phyloP scores from a whole-genome alignment of 2,888 invertebrate species.

The Phytoseiulus persimilis region DNA sequence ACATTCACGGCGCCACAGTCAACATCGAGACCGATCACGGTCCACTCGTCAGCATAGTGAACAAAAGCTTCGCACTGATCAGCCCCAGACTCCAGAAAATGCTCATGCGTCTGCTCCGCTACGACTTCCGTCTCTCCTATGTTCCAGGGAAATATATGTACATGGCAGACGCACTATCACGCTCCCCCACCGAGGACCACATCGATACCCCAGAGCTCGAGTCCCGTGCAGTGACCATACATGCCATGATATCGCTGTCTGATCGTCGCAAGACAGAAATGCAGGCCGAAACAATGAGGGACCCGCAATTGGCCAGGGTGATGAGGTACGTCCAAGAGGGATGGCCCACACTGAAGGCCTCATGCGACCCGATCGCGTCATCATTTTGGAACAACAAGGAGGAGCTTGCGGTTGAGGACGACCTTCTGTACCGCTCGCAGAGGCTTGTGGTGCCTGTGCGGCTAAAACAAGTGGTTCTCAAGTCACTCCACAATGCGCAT shows the following conservation, averaged over 20 bases:
- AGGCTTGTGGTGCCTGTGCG: no score
- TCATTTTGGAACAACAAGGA: neutral
- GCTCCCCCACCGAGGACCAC: constrained; percentile 40
- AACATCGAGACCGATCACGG: constrained; percentile 50
- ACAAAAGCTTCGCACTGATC: constrained; percentile 48
- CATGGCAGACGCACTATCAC: constrained; percentile 45
- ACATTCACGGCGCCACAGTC: constrained; percentile 47
- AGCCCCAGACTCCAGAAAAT: constrained; percentile 49
- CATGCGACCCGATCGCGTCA: neutral
- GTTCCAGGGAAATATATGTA: constrained; percentile 44
- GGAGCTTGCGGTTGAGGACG: neutral
- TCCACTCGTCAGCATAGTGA: constrained; percentile 48
- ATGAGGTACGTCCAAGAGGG: neutral
- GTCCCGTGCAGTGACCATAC: neutral
- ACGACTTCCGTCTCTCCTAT: constrained; percentile 34
- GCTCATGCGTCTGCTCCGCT: constrained; percentile 44
- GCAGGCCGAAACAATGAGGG: neutral
- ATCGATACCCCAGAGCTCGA: neutral
- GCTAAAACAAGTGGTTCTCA: no score
- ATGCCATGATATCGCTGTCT: neutral
- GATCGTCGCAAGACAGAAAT: neutral
- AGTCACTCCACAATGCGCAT: no score
- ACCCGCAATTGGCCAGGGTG: neutral
- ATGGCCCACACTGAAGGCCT: neutral
- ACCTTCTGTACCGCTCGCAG: neutral